A percentile compares a stretch with the other conserved stretches of the same genome.
Evolutionary conservation across 2,888 invertebrate genomes (phyloP).

Genomic region (Thumatha senex): DNA sequence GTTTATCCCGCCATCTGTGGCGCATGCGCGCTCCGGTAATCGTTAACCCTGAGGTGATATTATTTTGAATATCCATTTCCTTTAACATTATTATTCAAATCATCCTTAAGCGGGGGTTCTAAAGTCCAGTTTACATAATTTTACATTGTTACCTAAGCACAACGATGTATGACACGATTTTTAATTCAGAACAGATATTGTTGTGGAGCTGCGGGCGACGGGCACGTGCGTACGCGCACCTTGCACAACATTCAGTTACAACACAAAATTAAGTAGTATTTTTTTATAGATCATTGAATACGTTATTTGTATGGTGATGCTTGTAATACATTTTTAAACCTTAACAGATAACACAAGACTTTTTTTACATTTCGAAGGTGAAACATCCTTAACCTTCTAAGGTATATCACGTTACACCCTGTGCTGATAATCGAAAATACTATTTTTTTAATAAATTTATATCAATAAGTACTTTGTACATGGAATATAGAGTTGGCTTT

Average conservation of each 20-base stretch:
- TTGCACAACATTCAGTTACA: constrained; percentile 67
- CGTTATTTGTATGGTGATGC: constrained; percentile 37
- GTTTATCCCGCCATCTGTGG: constrained; percentile 81
- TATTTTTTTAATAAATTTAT: too few species aligned
- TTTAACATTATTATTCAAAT: constrained; percentile 76
- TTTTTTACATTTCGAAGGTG: constrained; percentile 18
- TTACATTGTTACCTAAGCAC: constrained; percentile 54
- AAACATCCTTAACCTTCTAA: not conserved
- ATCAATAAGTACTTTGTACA: too few species aligned
- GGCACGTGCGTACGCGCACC: constrained; percentile 81
- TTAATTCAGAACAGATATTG: constrained; percentile 76
- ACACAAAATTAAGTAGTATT: constrained; percentile 62
- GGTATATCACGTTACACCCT: not conserved
- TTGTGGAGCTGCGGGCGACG: constrained; percentile 68
- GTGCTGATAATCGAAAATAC: too few species aligned
- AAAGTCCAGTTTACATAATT: constrained; percentile 71
- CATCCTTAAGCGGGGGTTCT: constrained; percentile 63
- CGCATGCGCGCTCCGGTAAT: constrained; percentile 81
- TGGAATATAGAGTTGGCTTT: too few species aligned
- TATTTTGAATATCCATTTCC: constrained; percentile 81
- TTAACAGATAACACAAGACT: constrained; percentile 10
- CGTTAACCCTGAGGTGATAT: constrained; percentile 84
- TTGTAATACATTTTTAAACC: constrained; percentile 26
- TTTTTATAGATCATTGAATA: constrained; percentile 56
- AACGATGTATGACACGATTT: constrained; percentile 82